These are phyloP conservation scores for Thaumetopoea pityocampa DNA, from an alignment of 1,140 invertebrate genomes.

Conservation along the genomic window DNA sequence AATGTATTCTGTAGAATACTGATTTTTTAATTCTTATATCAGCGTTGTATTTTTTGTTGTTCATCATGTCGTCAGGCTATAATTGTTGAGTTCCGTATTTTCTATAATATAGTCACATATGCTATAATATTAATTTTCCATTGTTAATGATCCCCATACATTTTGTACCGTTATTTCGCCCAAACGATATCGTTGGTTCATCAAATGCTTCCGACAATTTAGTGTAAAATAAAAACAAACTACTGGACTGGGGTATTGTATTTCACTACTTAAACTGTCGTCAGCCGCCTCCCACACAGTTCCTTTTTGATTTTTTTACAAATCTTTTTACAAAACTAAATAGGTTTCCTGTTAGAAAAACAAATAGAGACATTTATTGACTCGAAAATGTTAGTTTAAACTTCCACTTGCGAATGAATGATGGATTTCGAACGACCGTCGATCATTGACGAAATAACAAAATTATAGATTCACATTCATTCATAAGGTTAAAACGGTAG, in stretches of 20 bases:
- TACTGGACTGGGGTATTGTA: conserved; percentile 53
- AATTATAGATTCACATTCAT: conserved; percentile 28
- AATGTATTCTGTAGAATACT: too few species aligned
- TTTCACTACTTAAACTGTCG: conserved; percentile 72
- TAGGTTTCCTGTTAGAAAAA: conserved; percentile 74
- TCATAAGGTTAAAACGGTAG: not conserved
- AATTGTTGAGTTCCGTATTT: too few species aligned
- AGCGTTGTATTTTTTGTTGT: too few species aligned
- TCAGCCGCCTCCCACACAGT: conserved; percentile 64
- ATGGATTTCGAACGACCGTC: conserved; percentile 65
- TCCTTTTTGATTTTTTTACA: conserved; percentile 55
- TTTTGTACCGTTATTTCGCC: too few species aligned
- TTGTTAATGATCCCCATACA: too few species aligned
- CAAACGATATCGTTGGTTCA: conserved; percentile 47
- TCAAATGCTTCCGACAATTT: conserved; percentile 53
- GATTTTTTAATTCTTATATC: too few species aligned
- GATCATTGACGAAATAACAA: conserved; percentile 37
- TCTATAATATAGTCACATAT: too few species aligned
- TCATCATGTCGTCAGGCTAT: too few species aligned
- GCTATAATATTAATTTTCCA: too few species aligned
- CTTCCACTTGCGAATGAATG: conserved; percentile 62
- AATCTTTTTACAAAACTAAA: conserved; percentile 60
- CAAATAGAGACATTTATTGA: conserved; percentile 68
- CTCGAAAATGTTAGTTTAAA: conserved; percentile 52
- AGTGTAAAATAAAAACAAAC: conserved; percentile 59